Evolutionary conservation across 2,113 vertebrate species (phyloP), one percentile per base, ranked within the genome.

Genomic region (Regulus satrapa): DNA sequence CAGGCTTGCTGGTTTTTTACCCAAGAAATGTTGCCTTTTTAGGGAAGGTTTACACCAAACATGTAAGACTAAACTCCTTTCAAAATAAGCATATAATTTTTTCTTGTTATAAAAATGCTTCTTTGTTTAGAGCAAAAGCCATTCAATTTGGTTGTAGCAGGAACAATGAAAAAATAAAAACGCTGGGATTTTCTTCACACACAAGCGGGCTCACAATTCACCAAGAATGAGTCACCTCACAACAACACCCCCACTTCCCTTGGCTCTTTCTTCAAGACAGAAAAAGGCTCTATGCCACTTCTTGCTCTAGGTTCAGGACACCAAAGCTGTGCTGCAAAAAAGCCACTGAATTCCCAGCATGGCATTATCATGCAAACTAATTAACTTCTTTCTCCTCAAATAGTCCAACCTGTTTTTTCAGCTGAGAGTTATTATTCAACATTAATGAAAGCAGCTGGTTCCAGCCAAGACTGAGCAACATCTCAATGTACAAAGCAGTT

Each of bases 201-300:
- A 29, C 24, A n/a, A 93, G 80, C 26, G 40, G 76, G 80, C 21
- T 69, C 20, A 38, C 18, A n/a, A 28, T 8, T 77, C 52, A 46
- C 29, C 2, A 1, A 66, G 46, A 40, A 77, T 62, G 6, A 87
- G 46, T 43, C 38, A 76, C 51, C 26, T 76, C 68, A 67, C 31
- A 68, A 0, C 2, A 5, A 32, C 31, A 6, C 14, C 17, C 54
- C 4, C n/a, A n/a, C 4, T 20, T 59, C 43, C 10, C 29, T 29
- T 1, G 2, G 41, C 38, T 92, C 31, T 52, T 64, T 56, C 25
- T 68, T 36, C 71, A 82, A 51, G 26, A 15, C 41, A 58, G 46
- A 38, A 84, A 59, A 75, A 72, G 26, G 14, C 11, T 63, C 29
- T 32, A 16, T 12, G 18, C 3, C 21, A 40, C 52, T 93, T 91